Evolutionary conservation across 2,888 invertebrate genomes (phyloP).

Genomic region (Catonia carolina): DNA sequence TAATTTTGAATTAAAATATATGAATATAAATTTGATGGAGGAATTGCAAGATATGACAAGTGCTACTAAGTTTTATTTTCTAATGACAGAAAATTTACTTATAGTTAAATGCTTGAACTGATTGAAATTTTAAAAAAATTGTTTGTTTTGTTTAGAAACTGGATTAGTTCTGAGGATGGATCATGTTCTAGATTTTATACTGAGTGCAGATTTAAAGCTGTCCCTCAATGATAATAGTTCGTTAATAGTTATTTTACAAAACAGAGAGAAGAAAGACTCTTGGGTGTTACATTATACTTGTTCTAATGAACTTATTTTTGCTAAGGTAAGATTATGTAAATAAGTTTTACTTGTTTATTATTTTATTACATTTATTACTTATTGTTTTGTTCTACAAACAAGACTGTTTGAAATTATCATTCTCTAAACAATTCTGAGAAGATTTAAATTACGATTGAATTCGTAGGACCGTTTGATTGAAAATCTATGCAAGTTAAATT

Average conservation of each 20-base stretch:
- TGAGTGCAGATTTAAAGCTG: constrained; percentile 59
- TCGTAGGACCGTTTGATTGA: too few species aligned
- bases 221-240: constrained; percentile 72
- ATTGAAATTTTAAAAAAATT: too few species aligned
- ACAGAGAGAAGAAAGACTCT: constrained; percentile 66
- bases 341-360: background rate
- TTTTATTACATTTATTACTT: background rate
- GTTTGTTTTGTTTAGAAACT: too few species aligned
- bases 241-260: constrained; percentile 68
- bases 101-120: too few species aligned
- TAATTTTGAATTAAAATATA: too few species aligned
- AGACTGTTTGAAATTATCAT: background rate
- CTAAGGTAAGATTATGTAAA: constrained; percentile 25
- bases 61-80: too few species aligned
- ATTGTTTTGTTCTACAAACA: background rate
- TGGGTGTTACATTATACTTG: constrained; percentile 53
- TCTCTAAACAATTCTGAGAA: background rate
- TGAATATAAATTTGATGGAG: too few species aligned
- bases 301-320: constrained; percentile 28
- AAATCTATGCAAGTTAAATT: too few species aligned
- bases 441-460: background rate
- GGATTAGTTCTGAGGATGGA: constrained; percentile 62
- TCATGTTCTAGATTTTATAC: constrained; percentile 64
- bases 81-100: too few species aligned
- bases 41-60: too few species aligned